Evolutionary conservation across 1,140 invertebrate genomes (phyloP).

Genomic region (Babylonia areolata): DNA sequence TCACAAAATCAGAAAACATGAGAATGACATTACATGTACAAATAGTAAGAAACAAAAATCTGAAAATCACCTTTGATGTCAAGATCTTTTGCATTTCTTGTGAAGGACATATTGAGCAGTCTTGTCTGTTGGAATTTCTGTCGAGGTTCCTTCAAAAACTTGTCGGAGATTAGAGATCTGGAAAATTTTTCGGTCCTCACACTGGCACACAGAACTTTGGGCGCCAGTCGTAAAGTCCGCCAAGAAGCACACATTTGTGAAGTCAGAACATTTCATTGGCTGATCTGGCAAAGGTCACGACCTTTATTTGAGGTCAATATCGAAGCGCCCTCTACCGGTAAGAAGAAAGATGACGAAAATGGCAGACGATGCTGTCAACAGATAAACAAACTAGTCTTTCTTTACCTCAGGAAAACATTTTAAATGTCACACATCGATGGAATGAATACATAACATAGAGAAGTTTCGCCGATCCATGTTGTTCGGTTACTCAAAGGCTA

Average conservation of each 20-base stretch:
- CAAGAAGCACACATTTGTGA: constrained; percentile 3
- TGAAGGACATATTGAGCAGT: constrained; percentile 18
- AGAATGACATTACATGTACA: no score
- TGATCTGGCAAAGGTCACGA: neutral
- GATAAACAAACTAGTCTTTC: neutral
- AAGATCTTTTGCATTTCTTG: neutral
- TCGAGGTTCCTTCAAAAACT: neutral
- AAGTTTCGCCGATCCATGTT: neutral
- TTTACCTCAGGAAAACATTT: no score
- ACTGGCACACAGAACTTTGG: neutral
- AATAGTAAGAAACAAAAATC: neutral
- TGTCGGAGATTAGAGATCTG: neutral
- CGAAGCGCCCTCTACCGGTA: neutral
- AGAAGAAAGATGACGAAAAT: neutral
- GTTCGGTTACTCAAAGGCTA: neutral
- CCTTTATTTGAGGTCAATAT: neutral
- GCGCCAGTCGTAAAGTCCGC: constrained; percentile 37
- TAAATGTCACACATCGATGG: neutral
- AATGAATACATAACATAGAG: neutral
- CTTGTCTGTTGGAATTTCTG: neutral
- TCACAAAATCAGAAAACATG: no score
- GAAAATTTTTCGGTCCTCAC: neutral
- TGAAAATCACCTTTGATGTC: neutral
- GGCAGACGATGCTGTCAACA: neutral
- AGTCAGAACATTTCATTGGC: neutral